Base-by-base conservation (phyloP, 2,888 invertebrate species). In the Rhaphigaster nebulosa region DNA sequence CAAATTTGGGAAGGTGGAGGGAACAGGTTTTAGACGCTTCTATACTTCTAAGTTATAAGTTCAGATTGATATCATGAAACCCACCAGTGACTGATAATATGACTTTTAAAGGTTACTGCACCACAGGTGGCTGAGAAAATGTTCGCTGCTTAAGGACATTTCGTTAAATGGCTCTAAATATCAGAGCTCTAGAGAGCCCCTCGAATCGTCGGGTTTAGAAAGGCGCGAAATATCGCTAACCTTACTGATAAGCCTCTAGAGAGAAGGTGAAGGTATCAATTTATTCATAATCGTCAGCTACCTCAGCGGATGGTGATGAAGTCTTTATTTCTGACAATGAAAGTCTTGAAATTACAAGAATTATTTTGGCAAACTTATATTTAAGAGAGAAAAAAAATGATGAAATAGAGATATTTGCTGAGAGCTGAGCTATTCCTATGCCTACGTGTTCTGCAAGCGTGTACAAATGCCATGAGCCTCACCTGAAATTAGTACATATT, bases 21-120 rank as follows among this genome's bases (percentile, higher is more conserved):
- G 15, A 8, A 29, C 4, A 20, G 23, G 34, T 20, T 18, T 4
- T 18, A 18, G 70, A 38, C 12, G 52, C 70, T 3, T 5, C 5
- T 76, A 4, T 34, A 20, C 20, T 70, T 34, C 34, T 29, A 2
- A 26, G 34, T 38, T 76, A 38, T 76, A 76, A 76, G 70, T 76
- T 38, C 6, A 76, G 38, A 76, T 76, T 38, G 65, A 65, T 29
- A 29, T 60, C 76, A 29, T 26, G 41, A 20, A 26, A 80, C 38
- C 80, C 4, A 41, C 23, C 38, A 26, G 80, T 38, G 45, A 45
- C 84, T 84, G 84, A 84, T 84, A 12, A 84, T 84, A 4, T 84
- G 84, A 84, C 84, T 84, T 84, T 84, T 84, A 84, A 84, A 84
- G 84, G 84, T 84, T 84, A 84, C 34, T 76, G 84, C 84, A 45